phyloP scores from a whole-genome alignment of 2,888 invertebrate genomes.

The Argyresthia albistria region DNA sequence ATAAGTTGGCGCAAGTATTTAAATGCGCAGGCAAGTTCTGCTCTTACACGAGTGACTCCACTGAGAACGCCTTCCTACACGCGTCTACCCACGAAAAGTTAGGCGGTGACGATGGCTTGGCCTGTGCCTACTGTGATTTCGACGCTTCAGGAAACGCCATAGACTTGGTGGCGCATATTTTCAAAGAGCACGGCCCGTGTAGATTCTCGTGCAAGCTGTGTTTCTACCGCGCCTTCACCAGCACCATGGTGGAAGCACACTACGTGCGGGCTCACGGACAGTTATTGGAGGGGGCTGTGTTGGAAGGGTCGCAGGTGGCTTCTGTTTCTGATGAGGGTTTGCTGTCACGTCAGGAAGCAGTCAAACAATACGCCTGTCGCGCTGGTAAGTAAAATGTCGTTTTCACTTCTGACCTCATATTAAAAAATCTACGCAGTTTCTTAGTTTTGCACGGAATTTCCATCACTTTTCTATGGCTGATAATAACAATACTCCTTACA shows the following conservation, averaged over 20 bases:
- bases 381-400: background rate
- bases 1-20: slow-evolving; percentile 52
- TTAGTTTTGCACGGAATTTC: too few relatives aligned
- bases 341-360: slow-evolving; percentile 40
- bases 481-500: too few relatives aligned
- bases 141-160: slow-evolving; percentile 38
- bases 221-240: slow-evolving; percentile 75
- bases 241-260: slow-evolving; percentile 75
- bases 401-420: too few relatives aligned
- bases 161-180: slow-evolving; percentile 71
- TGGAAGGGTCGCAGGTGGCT: slow-evolving; percentile 15
- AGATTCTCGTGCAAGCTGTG: slow-evolving; percentile 77
- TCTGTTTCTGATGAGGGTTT: slow-evolving; percentile 13
- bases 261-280: slow-evolving; percentile 42
- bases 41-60: slow-evolving; percentile 42
- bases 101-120: slow-evolving; percentile 51
- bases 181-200: slow-evolving; percentile 74
- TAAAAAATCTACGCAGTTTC: too few relatives aligned
- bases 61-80: slow-evolving; percentile 45
- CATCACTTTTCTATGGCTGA: too few relatives aligned
- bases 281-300: slow-evolving; percentile 19
- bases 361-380: slow-evolving; percentile 12
- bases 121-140: slow-evolving; percentile 73
- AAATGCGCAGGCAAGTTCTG: slow-evolving; percentile 61
- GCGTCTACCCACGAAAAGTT: slow-evolving; percentile 44